Base-by-base conservation (phyloP, 2,113 vertebrate genomes). In the Thermophis baileyi region DNA sequence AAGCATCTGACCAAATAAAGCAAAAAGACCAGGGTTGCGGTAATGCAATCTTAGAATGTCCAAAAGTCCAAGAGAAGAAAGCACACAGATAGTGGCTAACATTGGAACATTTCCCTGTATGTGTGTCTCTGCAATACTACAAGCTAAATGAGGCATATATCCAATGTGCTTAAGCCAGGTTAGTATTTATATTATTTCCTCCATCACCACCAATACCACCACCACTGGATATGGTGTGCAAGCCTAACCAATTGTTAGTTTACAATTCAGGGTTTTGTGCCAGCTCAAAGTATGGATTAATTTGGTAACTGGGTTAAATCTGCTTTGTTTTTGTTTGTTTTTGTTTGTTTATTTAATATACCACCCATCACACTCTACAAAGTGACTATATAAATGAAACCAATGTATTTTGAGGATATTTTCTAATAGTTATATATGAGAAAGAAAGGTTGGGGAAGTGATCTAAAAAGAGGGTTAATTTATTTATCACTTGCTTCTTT, bases 401-500 rank as follows among this genome's bases (percentile, higher is more conserved):
- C 63, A 74, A 18, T 63, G 57, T 30, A 30, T 74, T 74, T 74
- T 18, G 63, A n/a, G n/a, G n/a, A 74, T 35, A 18, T 74, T 35
- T 74, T 74, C n/a, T 35, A 35, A 74, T 74, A 74, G n/a, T 18
- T 74, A 18, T 20, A 40, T 74, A 40, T 40, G 14, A 20, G 16
- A 40, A 35, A 74, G n/a, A 74, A 74, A 74, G 69, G 69, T 74
- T 74, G 14, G 69, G 16, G 2, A 35, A 35, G 6, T 7, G 16
- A 7, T 35, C n/a, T 35, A 74, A 7, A 74, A 74, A 40, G 14
- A 6, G 30, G 30, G n/a, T 40, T 74, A 35, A 18, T 74, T 69
- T 69, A 69, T n/a, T 93, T 93, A 91, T 91, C 3, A 91, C 89
- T 94, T 69, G 11, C 94, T 94, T 89, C 95, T 40, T 96, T 88